phyloP scores from a whole-genome alignment of 2,888 invertebrate genomes.

The Parnassius glacialis region DNA sequence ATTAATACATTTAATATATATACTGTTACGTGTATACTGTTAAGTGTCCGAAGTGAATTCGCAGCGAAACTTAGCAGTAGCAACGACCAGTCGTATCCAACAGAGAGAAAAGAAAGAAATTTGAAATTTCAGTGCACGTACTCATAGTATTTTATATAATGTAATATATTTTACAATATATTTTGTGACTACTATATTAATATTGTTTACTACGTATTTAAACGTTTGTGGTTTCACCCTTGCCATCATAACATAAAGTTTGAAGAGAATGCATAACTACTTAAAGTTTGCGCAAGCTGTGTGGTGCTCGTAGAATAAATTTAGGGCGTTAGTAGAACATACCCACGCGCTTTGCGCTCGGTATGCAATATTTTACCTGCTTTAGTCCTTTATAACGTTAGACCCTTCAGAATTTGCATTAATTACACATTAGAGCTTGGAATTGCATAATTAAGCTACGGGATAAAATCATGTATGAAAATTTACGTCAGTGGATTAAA shows the following conservation, averaged over 20 bases:
- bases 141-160: too few relatives aligned
- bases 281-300: slow-evolving; percentile 39
- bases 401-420: slow-evolving; percentile 68
- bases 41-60: too few relatives aligned
- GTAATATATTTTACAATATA: too few relatives aligned
- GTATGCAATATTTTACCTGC: slow-evolving; percentile 64
- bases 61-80: too few relatives aligned
- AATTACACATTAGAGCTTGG: slow-evolving; percentile 63
- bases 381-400: slow-evolving; percentile 50
- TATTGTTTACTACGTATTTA: slow-evolving; percentile 14
- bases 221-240: slow-evolving; percentile 26
- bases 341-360: too few relatives aligned
- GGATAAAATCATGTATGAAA: slow-evolving; percentile 39
- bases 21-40: too few relatives aligned
- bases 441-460: slow-evolving; percentile 58
- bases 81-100: too few relatives aligned
- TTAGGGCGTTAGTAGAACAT: too few relatives aligned
- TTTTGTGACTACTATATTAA: background rate
- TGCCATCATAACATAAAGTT: slow-evolving; percentile 34
- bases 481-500: slow-evolving; percentile 3
- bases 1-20: too few relatives aligned
- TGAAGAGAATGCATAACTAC: slow-evolving; percentile 32
- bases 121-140: too few relatives aligned
- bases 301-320: slow-evolving; percentile 45
- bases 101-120: too few relatives aligned